phyloP scores from a whole-genome alignment of 2,888 invertebrate genomes.

The Plagiodera versicolora region DNA sequence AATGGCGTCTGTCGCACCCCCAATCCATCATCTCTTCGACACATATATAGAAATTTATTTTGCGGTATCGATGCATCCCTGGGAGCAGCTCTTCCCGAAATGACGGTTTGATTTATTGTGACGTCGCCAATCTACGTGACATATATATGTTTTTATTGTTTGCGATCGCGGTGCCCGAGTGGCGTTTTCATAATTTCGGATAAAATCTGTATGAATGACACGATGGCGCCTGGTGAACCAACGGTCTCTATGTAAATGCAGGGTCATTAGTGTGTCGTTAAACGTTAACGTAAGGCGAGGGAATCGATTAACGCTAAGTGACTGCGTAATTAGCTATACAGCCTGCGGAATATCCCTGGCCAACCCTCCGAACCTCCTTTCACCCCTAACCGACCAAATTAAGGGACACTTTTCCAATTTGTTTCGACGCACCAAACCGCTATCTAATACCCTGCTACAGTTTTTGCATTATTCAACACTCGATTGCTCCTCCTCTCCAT shows the following conservation, averaged over 20 bases:
- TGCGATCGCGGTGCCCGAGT: constrained; percentile 52
- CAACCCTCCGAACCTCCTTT: constrained; percentile 25
- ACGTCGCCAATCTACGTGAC: constrained; percentile 57
- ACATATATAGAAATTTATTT: constrained; percentile 55
- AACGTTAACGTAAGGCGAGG: constrained; percentile 58
- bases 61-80: constrained; percentile 52
- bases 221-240: constrained; percentile 15
- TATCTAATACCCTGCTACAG: constrained; percentile 16
- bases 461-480: constrained; percentile 15
- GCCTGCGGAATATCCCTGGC: constrained; percentile 37
- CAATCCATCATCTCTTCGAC: constrained; percentile 53
- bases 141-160: constrained; percentile 57
- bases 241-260: constrained; percentile 54
- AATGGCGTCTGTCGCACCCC: constrained; percentile 51
- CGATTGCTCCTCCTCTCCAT: background rate
- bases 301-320: constrained; percentile 59
- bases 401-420: constrained; percentile 45
- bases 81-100: constrained; percentile 47
- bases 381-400: constrained; percentile 43
- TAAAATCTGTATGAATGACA: constrained; percentile 53
- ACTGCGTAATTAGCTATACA: constrained; percentile 58
- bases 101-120: constrained; percentile 57
- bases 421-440: constrained; percentile 31
- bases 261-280: constrained; percentile 58
- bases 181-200: constrained; percentile 55